phyloP scores from a whole-genome alignment of 2,113 vertebrate genomes.

The Callithrix jacchus region DNA sequence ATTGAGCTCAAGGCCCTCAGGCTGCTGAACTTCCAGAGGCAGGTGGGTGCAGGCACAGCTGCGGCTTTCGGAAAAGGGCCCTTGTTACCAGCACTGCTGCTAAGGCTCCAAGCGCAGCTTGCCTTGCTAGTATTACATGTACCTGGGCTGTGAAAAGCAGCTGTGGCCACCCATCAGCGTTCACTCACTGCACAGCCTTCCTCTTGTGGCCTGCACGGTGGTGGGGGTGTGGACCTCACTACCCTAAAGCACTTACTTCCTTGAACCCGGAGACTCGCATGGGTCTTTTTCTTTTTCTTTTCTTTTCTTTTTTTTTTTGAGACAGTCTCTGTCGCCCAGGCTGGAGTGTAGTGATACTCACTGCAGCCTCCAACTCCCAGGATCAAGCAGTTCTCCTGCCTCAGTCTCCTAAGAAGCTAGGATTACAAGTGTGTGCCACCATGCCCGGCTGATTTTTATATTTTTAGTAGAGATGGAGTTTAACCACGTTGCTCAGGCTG shows the following conservation, averaged over 20 bases:
- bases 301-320: no score
- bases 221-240: neutral
- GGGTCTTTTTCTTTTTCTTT: neutral
- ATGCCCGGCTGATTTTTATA: no score
- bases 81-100: neutral
- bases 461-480: no score
- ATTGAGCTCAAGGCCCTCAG: slow-evolving; percentile 98
- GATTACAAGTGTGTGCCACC: no score
- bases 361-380: no score
- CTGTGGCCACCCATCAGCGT: rapidly evolving
- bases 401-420: no score
- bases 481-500: no score
- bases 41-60: slow-evolving; percentile 82
- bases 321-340: no score
- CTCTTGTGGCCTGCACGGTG: rapidly evolving
- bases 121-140: no score
- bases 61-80: neutral
- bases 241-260: no score
- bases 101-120: neutral
- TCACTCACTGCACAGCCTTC: neutral
- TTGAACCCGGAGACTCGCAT: neutral
- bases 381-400: no score
- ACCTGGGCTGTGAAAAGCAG: neutral
- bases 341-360: no score
- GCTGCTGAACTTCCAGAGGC: slow-evolving; percentile 97